These are phyloP conservation scores for Orchesella cincta DNA, from an alignment of 1,140 invertebrate species.

Conservation along the genomic window DNA sequence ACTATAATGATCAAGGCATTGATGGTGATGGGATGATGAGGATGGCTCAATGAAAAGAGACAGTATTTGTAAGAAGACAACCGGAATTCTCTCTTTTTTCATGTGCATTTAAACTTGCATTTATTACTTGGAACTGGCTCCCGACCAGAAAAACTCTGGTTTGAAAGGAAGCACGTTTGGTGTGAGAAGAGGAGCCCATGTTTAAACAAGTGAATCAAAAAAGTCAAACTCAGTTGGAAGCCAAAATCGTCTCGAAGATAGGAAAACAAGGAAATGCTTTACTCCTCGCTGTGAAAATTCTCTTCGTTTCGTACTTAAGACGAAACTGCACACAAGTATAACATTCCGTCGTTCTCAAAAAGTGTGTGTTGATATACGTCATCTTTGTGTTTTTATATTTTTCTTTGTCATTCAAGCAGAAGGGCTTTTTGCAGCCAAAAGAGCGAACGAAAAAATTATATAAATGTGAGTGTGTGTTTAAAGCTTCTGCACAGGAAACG, in stretches of 20 bases:
- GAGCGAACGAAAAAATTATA: too few species aligned
- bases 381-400: too few species aligned
- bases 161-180: neutral
- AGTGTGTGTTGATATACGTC: too few species aligned
- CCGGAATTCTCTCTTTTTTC: too few species aligned
- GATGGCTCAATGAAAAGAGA: too few species aligned
- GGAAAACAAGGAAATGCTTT: neutral
- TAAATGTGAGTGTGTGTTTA: too few species aligned
- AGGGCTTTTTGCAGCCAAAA: too few species aligned
- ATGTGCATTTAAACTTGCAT: too few species aligned
- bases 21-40: neutral
- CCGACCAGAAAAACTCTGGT: neutral
- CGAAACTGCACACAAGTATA: too few species aligned
- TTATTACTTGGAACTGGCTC: neutral
- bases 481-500: too few species aligned
- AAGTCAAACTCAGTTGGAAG: neutral
- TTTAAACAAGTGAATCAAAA: neutral
- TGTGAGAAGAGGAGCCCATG: neutral
- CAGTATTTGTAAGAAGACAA: neutral
- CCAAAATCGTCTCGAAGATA: neutral
- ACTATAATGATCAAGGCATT: neutral
- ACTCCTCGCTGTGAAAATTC: conserved; percentile 17
- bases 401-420: too few species aligned
- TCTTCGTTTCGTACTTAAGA: neutral
- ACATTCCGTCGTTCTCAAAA: too few species aligned